Evolutionary conservation across 2,888 invertebrate species (phyloP).

Genomic region (Cephonodes hylas): DNA sequence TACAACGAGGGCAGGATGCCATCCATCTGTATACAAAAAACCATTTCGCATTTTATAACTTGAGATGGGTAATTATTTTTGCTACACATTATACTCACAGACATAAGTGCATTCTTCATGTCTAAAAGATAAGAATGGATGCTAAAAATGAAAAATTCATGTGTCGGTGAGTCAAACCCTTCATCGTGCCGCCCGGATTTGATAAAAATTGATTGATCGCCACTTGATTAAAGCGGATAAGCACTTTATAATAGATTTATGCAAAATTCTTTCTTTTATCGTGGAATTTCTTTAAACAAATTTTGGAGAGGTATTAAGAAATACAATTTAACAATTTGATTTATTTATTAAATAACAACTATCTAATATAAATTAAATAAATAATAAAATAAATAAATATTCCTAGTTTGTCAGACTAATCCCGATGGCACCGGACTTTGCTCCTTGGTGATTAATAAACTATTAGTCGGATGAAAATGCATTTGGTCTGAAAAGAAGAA

Average conservation of each 20-base stretch:
- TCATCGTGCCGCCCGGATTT: background rate
- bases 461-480: background rate
- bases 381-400: conserved; percentile 40
- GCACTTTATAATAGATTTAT: background rate
- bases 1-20: too few relatives aligned
- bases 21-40: too few relatives aligned
- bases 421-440: conserved; percentile 52
- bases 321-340: conserved; percentile 21
- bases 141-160: background rate
- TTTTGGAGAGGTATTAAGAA: background rate
- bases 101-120: too few relatives aligned
- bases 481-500: conserved; percentile 42
- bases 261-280: background rate
- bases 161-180: background rate
- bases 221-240: background rate
- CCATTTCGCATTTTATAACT: too few relatives aligned
- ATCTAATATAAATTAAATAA: conserved; percentile 34
- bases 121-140: conserved; percentile 3
- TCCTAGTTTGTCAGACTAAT: conserved; percentile 45
- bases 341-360: conserved; percentile 29
- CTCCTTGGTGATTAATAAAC: conserved; percentile 6
- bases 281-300: too few relatives aligned
- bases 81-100: too few relatives aligned
- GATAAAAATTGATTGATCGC: background rate
- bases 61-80: too few relatives aligned